Conservation (phyloP, 1,140 invertebrate species). For the Apolygus lucorum region DNA sequence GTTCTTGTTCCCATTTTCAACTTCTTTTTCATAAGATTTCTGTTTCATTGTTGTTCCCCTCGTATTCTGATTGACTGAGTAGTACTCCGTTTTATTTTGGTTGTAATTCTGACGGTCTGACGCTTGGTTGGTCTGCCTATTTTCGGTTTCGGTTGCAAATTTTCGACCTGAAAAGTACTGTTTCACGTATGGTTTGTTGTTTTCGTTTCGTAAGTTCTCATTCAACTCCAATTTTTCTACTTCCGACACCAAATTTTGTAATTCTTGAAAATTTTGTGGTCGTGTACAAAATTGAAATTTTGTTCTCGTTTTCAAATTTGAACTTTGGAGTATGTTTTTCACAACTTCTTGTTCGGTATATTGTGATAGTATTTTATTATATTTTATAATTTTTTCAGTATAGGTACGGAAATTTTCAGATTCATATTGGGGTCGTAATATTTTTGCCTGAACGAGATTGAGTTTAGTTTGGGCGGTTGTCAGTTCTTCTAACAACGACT, state of each 20-base stretch:
- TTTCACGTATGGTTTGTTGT: too few relatives aligned
- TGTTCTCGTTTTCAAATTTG: neutral
- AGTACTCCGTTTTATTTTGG: too few relatives aligned
- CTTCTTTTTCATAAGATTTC: too few relatives aligned
- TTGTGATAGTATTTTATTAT: neutral
- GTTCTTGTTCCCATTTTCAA: too few relatives aligned
- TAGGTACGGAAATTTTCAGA: neutral
- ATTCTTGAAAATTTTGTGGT: neutral
- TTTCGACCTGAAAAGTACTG: too few relatives aligned
- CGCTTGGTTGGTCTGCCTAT: too few relatives aligned
- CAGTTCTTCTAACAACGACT: neutral
- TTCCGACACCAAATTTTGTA: neutral
- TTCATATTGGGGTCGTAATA: neutral
- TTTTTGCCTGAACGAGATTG: neutral
- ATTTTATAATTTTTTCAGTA: neutral
- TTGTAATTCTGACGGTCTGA: too few relatives aligned
- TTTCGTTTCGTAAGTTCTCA: too few relatives aligned
- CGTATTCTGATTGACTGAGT: too few relatives aligned
- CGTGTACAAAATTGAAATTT: neutral
- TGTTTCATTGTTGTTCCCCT: too few relatives aligned
- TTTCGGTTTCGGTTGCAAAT: too few relatives aligned
- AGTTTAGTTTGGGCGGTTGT: neutral
- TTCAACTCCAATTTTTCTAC: neutral
- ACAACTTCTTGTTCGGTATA: neutral
- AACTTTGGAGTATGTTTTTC: neutral